Base-by-base conservation (phyloP, 2,888 invertebrate genomes). In the Phrixothrix hirtus region DNA sequence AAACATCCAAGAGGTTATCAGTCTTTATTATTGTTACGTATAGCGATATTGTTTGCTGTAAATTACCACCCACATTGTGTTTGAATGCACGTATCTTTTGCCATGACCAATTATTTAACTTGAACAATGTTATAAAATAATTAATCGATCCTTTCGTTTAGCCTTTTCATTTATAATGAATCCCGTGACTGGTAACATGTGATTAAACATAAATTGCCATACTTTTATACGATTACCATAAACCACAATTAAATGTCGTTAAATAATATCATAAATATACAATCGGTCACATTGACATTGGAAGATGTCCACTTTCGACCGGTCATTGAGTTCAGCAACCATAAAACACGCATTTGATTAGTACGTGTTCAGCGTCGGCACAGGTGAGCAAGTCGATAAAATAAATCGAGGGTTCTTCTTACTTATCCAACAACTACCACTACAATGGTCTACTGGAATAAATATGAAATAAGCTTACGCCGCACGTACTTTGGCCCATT, bases 41-140 rank as follows among this genome's bases (percentile, higher is more conserved):
- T 37, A 70, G 66, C 70, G 67, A 72, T 73, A 73, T 72, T 72
- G 71, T 72, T 72, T 70, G 67, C 70, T 68, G 71, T 71, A 72
- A 72, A 73, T 72, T 71, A 69, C 68, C 65, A 58, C 61, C 68
- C 67, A 65, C 69, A 71, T 72, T 71, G 73, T 72, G 65, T 69
- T 67, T 69, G 65, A 70, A 66, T 66, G 71, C 71, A 70, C 72
- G 70, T 70, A 70, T 69, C 66, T 68, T 66, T 66, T 69, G 70
- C 70, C 72, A 71, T 70, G 72, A 68, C 71, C 74, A 74, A 74
- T 74, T 74, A 74, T 42, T 42, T 42, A 73, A 70, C 66, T 68
- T 63, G 63, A 65, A 68, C 67, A 69, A 71, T 68, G 71, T 70
- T 71, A 69, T 72, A 72, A 72, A 71, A 71, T 73, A 72, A 73